A percentile compares a stretch with the other conserved stretches of the same genome.
These are phyloP conservation scores for Apamea anceps DNA, from an alignment of 2,888 invertebrate species.

Conservation along the genomic window DNA sequence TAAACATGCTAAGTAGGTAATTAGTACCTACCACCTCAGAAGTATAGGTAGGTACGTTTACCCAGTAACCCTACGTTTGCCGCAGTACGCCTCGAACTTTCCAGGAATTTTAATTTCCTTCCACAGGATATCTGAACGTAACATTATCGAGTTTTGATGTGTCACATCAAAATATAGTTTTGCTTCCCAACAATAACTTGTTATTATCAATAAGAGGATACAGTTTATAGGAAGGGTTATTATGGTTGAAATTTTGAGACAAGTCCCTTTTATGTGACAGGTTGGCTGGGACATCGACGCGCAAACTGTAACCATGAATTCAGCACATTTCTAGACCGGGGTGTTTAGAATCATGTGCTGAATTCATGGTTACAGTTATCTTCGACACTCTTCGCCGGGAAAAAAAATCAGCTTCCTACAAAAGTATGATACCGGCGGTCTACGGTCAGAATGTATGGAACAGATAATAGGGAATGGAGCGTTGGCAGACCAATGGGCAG, in stretches of 20 bases:
- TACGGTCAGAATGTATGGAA: too few relatives aligned
- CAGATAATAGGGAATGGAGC: too few relatives aligned
- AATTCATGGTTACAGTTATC: too few relatives aligned
- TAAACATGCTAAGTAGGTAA: constrained; percentile 1
- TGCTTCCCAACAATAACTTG: neutral
- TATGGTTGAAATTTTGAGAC: neutral
- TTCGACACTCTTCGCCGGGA: too few relatives aligned
- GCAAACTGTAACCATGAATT: too few relatives aligned
- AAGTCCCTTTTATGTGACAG: neutral
- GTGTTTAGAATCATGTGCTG: too few relatives aligned
- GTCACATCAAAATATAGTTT: neutral
- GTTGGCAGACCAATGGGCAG: too few relatives aligned
- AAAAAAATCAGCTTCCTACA: too few relatives aligned
- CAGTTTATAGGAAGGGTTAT: neutral
- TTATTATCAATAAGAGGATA: neutral
- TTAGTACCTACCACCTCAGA: neutral
- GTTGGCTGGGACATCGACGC: too few relatives aligned
- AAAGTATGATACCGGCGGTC: too few relatives aligned
- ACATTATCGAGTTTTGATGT: constrained; percentile 38
- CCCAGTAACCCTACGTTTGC: constrained; percentile 14
- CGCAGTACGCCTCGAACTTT: constrained; percentile 48
- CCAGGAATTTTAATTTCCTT: constrained; percentile 61
- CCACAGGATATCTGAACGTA: constrained; percentile 24
- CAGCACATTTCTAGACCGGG: too few relatives aligned
- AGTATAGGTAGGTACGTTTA: constrained; percentile 19